A percentile compares a stretch with the other conserved stretches of the same genome.
Conservation (phyloP, 2,113 vertebrate genomes). For the Catharus minimus region DNA sequence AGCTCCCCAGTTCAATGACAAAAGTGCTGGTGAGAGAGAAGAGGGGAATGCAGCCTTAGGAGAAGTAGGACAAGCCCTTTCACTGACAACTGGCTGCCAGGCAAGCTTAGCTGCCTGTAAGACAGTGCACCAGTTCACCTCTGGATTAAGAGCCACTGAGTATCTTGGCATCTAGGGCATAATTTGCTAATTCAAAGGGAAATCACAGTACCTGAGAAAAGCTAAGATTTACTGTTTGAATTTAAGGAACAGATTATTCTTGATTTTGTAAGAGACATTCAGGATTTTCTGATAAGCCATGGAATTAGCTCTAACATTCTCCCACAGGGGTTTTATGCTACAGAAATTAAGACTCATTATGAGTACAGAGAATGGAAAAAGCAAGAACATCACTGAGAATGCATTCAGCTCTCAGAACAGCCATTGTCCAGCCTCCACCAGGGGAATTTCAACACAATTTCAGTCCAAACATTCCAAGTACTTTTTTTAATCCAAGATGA, state of each 20-base stretch:
- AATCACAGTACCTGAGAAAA: not conserved
- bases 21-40: not conserved
- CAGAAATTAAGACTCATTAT: constrained; percentile 4
- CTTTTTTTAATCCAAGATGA: not conserved
- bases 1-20: not conserved
- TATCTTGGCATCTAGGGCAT: not conserved
- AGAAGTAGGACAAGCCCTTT: not conserved
- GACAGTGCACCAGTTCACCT: not conserved
- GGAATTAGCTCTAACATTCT: not conserved
- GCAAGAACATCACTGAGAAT: not conserved
- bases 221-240: not conserved
- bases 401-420: not conserved
- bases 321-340: not conserved
- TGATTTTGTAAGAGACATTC: not conserved
- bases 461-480: not conserved
- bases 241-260: not conserved
- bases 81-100: not conserved
- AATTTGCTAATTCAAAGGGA: not conserved
- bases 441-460: not conserved
- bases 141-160: not conserved
- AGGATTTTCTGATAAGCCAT: not conserved
- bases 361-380: not conserved
- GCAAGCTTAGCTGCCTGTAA: not conserved
- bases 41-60: no score
- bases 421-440: not conserved